Evolutionary conservation across 2,888 invertebrate species (phyloP).

Genomic region (Sicus ferrugineus): DNA sequence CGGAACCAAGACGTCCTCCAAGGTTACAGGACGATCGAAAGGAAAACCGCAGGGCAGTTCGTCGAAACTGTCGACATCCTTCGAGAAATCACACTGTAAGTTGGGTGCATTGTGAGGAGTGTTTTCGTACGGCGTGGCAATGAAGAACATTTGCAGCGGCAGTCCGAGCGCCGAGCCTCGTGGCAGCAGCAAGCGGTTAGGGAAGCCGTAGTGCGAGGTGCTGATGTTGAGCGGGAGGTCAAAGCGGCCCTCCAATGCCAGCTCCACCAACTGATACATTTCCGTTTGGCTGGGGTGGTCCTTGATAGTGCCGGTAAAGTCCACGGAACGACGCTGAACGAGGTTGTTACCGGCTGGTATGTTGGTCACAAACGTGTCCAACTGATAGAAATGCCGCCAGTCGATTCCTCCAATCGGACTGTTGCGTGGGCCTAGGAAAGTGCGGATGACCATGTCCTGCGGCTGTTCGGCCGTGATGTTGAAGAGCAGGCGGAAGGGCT

Average conservation of each 20-base stretch:
- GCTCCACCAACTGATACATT: conserved; percentile 63
- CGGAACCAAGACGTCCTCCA: conserved; percentile 58
- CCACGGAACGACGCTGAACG: conserved; percentile 42
- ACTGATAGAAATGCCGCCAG: conserved; percentile 54
- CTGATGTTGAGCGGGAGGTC: conserved; percentile 61
- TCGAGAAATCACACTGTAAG: conserved; percentile 41
- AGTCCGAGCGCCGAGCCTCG: conserved; percentile 69
- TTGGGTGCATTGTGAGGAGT: conserved; percentile 38
- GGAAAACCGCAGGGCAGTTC: conserved; percentile 73
- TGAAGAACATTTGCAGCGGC: conserved; percentile 68
- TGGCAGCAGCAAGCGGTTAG: conserved; percentile 70
- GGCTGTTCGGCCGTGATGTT: conserved; percentile 69
- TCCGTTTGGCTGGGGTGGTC: conserved; percentile 67
- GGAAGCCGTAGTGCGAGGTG: conserved; percentile 67
- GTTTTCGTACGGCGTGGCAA: conserved; percentile 66
- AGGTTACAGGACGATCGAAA: conserved; percentile 70
- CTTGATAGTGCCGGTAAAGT: conserved; percentile 62
- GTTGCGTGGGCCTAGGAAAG: conserved; percentile 65
- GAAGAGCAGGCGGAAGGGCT: conserved; percentile 70
- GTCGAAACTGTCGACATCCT: conserved; percentile 61
- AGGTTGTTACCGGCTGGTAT: conserved; percentile 66
- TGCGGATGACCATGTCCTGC: conserved; percentile 68
- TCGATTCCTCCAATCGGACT: conserved; percentile 47
- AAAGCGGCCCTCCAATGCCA: conserved; percentile 63
- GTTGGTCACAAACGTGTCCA: conserved; percentile 70